A percentile compares a stretch with the other conserved stretches of the same genome.
phyloP scores from a whole-genome alignment of 2,113 vertebrate genomes.

The Sialia sialis region DNA sequence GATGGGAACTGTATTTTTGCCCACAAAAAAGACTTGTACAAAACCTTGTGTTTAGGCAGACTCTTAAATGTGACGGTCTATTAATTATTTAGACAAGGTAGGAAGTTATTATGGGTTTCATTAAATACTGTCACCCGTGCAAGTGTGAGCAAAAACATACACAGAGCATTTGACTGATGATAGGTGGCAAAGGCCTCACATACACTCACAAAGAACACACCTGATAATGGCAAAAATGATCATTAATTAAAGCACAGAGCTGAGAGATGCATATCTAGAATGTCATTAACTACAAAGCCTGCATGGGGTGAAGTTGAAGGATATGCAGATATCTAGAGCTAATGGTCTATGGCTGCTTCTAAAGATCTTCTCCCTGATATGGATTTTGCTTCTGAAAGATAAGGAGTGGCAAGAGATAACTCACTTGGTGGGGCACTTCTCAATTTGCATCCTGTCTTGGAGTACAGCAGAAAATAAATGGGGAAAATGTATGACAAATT shows the following conservation, averaged over 20 bases:
- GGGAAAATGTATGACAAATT: fast-evolving
- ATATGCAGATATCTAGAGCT: neutral
- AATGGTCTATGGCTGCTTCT: neutral
- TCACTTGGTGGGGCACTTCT: neutral
- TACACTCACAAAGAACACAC: neutral
- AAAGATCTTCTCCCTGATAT: neutral
- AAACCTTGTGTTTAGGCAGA: neutral
- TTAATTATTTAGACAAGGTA: slow-evolving; percentile 2
- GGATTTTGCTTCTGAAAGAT: slow-evolving; percentile 16
- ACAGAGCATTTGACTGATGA: neutral
- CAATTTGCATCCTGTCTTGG: neutral
- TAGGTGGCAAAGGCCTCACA: neutral
- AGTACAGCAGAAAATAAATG: neutral
- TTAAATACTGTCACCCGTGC: neutral
- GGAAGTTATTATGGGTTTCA: neutral
- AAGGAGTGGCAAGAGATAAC: neutral
- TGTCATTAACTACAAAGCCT: neutral
- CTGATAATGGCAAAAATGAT: neutral
- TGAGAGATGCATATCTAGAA: slow-evolving; percentile 28
- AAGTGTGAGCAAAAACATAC: neutral
- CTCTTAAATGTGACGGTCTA: neutral
- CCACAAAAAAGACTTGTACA: neutral
- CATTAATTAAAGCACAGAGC: slow-evolving; percentile 18
- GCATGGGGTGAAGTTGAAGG: neutral
- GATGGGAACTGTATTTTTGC: neutral